These are phyloP conservation scores for Bungarus multicinctus DNA, from an alignment of 2,113 vertebrate species.

Conservation along the genomic window DNA sequence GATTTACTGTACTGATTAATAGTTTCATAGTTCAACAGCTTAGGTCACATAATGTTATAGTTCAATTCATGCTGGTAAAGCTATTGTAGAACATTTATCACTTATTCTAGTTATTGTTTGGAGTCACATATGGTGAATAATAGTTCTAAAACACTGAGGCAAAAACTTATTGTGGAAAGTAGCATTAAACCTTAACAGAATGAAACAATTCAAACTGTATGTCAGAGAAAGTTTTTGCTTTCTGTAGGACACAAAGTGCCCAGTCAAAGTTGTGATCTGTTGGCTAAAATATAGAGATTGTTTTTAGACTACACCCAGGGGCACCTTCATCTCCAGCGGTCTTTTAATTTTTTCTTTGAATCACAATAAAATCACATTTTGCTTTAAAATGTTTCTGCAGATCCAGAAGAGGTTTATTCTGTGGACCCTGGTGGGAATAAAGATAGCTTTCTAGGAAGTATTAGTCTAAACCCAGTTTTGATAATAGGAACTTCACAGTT, in stretches of 20 bases:
- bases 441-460: neutral
- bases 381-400: neutral
- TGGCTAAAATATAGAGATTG: neutral
- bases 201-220: neutral
- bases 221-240: neutral
- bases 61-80: constrained; percentile 47
- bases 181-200: neutral
- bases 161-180: neutral
- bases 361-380: neutral
- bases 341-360: neutral
- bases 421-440: neutral
- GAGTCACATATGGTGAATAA: constrained; percentile 19
- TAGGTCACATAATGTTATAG: constrained; percentile 30
- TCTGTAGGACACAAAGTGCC: neutral
- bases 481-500: neutral
- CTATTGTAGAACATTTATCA: constrained; percentile 41
- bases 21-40: constrained; percentile 37
- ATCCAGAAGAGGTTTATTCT: neutral
- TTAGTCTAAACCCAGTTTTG: neutral
- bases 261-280: neutral
- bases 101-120: constrained; percentile 28
- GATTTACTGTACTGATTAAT: constrained; percentile 41
- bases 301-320: neutral
- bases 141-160: neutral
- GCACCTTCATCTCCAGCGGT: neutral